Conservation (phyloP, 2,888 invertebrate species). For the Hyles lineata region DNA sequence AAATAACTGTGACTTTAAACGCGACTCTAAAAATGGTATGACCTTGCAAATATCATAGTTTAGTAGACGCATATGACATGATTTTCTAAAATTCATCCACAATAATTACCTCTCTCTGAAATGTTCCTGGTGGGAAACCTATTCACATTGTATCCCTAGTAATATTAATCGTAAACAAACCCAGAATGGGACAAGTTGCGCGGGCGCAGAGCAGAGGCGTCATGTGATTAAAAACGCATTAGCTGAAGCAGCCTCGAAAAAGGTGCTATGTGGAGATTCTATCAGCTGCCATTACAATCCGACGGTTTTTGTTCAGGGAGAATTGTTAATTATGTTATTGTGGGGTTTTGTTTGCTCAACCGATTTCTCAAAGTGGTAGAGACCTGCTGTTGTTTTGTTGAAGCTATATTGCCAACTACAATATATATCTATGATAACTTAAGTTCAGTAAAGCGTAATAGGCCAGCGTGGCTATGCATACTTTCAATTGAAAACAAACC, state of each 20-base stretch:
- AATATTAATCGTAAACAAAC: background rate
- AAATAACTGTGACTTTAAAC: too few species aligned
- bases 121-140: too few species aligned
- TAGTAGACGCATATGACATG: too few species aligned
- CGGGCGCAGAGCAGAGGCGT: slow-evolving; percentile 42
- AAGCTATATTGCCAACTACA: too few species aligned
- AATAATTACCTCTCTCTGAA: too few species aligned
- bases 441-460: background rate
- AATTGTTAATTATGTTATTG: slow-evolving; percentile 26
- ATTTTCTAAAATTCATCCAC: too few species aligned
- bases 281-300: slow-evolving; percentile 14
- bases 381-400: too few species aligned
- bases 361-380: background rate
- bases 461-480: too few species aligned
- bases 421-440: background rate
- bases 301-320: slow-evolving; percentile 9
- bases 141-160: too few species aligned
- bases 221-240: slow-evolving; percentile 68
- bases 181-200: background rate
- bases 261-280: slow-evolving; percentile 26
- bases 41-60: too few species aligned
- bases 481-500: too few species aligned
- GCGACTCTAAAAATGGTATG: too few species aligned
- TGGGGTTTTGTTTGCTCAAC: background rate
- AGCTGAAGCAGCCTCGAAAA: slow-evolving; percentile 33